These are phyloP conservation scores for Matsumyia berberina DNA, from an alignment of 2,888 invertebrate species.

Conservation along the genomic window DNA sequence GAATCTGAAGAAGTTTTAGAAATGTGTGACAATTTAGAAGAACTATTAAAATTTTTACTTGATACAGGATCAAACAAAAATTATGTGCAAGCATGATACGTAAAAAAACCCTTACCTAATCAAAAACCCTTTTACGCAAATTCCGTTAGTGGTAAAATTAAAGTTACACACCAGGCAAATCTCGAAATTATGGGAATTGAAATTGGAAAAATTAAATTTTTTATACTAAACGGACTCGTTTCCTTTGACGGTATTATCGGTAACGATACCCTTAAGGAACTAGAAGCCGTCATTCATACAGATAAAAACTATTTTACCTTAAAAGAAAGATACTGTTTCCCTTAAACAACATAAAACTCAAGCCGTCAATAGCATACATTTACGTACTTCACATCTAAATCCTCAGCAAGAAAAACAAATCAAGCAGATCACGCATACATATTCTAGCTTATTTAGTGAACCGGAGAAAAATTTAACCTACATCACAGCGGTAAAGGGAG, in stretches of 20 bases:
- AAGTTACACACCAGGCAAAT: background rate
- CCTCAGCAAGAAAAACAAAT: conserved; percentile 6
- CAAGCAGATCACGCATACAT: conserved; percentile 4
- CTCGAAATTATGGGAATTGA: background rate
- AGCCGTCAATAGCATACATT: conserved; percentile 12
- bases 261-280: conserved; percentile 22
- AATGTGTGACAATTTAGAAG: too few species aligned
- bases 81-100: too few species aligned
- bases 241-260: conserved; percentile 7
- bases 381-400: conserved; percentile 20
- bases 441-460: conserved; percentile 24
- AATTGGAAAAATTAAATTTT: background rate
- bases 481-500: too few species aligned
- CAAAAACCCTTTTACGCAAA: conserved; percentile 12
- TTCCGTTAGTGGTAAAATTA: conserved; percentile 4
- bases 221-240: background rate
- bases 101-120: background rate
- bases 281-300: conserved; percentile 29
- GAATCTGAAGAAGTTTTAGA: too few species aligned
- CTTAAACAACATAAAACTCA: conserved; percentile 10
- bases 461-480: conserved; percentile 3
- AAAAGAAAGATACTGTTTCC: conserved; percentile 7
- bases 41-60: too few species aligned
- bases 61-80: too few species aligned
- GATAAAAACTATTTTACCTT: conserved; percentile 5